Base-by-base conservation (phyloP, 1,140 invertebrate genomes). In the Maconellicoccus hirsutus region DNA sequence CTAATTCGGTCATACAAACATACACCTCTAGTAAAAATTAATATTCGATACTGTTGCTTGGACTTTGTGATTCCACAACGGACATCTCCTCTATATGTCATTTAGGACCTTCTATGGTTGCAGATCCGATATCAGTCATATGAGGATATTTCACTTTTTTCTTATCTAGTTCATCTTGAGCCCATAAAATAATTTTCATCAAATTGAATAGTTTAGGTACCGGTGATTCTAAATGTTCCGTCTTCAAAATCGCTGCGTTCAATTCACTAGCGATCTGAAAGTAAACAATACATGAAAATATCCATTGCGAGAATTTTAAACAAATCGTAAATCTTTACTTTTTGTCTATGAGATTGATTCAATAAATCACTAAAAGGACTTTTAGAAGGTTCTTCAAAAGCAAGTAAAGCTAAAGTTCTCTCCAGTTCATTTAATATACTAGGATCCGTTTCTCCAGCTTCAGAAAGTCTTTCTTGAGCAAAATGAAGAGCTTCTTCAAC, bases 401-500 rank as follows among this genome's bases (percentile, higher is more conserved):
- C 97, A 10, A 99, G 80, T 16, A 99, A 80, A 0, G 96, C 95
- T 39, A 98, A 81, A 0, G 96, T 98, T 73, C 95, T 81, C 76
- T 93, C 90, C 23, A 92, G 77, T 81, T 92, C 90, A 21, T 83
- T 83, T 1, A 92, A 79, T 25, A 89, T 87, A 70, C 85, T 86
- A 25, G 90, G 87, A 80, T 95, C 91, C 63, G 90, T 89, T 76
- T 96, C 94, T 4, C 94, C 95, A 42, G 93, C 87, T 81, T 98
- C 95, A 29, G 85, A 84, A 22, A 98, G 80, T 77, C 96, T 92
- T 59, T 91, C 92, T 78, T 98, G 94, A 3, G 96, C 96, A 82
- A 96, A 98, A 66, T 91, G 86, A n/a, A 98, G 78, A 0, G 96
- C 96, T 77, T 93, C 93, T 79, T 98, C 95, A n/a, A 97, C 87